A percentile compares a stretch with the other conserved stretches of the same genome.
These are phyloP conservation scores for Argyresthia goedartella DNA, from an alignment of 2,888 invertebrate genomes.

Conservation along the genomic window DNA sequence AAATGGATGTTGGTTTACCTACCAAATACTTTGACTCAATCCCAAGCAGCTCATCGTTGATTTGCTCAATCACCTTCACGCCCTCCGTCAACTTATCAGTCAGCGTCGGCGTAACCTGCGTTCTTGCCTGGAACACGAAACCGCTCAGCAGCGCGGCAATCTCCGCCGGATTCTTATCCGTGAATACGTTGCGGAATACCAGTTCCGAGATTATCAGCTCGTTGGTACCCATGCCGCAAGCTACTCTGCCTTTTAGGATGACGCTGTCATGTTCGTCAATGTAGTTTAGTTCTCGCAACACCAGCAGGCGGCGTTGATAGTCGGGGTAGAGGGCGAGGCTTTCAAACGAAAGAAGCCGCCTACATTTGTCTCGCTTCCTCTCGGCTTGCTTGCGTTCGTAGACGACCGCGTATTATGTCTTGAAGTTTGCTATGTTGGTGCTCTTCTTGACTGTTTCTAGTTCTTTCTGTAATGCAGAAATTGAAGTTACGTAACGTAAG, in stretches of 20 bases:
- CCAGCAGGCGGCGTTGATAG: slow-evolving; percentile 84
- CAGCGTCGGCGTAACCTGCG: slow-evolving; percentile 69
- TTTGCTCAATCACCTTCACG: slow-evolving; percentile 77
- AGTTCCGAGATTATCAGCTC: slow-evolving; percentile 95
- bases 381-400: slow-evolving; percentile 82
- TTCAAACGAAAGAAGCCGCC: slow-evolving; percentile 84
- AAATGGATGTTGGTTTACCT: slow-evolving; percentile 16
- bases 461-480: slow-evolving; percentile 33
- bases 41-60: slow-evolving; percentile 76
- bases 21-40: slow-evolving; percentile 77
- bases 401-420: slow-evolving; percentile 80
- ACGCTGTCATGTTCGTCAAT: slow-evolving; percentile 61
- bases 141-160: slow-evolving; percentile 95
- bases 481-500: too few relatives aligned
- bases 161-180: slow-evolving; percentile 88
- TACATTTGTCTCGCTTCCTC: slow-evolving; percentile 75
- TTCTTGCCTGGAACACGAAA: slow-evolving; percentile 91
- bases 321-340: slow-evolving; percentile 91
- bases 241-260: slow-evolving; percentile 57
- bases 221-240: slow-evolving; percentile 71
- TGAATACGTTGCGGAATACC: slow-evolving; percentile 90
- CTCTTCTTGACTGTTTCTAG: slow-evolving; percentile 69
- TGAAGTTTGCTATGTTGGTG: slow-evolving; percentile 83
- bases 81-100: slow-evolving; percentile 73
- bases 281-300: slow-evolving; percentile 82